Evolutionary conservation across 2,888 invertebrate genomes (phyloP), one percentile per base, ranked within the genome.

Genomic region (Drosophila emarginata): DNA sequence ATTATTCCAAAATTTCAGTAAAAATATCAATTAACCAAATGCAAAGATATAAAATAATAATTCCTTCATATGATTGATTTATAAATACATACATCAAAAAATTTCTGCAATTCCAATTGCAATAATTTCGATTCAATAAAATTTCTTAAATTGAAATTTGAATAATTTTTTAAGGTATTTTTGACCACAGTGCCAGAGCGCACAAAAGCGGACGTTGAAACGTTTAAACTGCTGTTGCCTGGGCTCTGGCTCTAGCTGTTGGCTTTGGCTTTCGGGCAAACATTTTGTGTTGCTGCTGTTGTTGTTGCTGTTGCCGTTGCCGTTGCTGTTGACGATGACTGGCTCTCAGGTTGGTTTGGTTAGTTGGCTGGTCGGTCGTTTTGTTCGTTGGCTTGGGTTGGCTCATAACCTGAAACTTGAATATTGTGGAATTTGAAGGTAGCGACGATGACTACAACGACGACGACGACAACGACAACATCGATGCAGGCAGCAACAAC

Each of bases 361-460:
- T 69, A 50, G 52, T n/a, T 57, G 62, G 39, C 53, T 15, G 76
- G 11, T 67, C 56, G 62, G 40, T 65, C 63, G 65, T 52, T 77
- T 61, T 67, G 56, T 63, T 64, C 67, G 45, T 23, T 63, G 6
- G 57, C 11, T 58, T 77, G 72, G 74, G 74, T 82, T 83, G 82
- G 88, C 88, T 84, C 84, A 84, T 84, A 84, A 84, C 84, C 87
- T 88, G 84, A 84, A 84, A 84, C 87, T 84, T 88, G 84, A 83
- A 84, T 80, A 86, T 88, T 86, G 87, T 84, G 84, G 84, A 84
- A 84, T 84, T 84, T 88, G 88, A 84, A 84, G 84, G 84, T 84
- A 84, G 84, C 88, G 70, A 77, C 61, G 65, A 64, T 67, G 61
- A 73, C 58, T 37, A 65, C 68, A 54, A 53, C 74, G 62, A 58